Evolutionary conservation across 2,113 vertebrate species (phyloP), one percentile per base, ranked within the genome.

Genomic region (Plestiodon gilberti): DNA sequence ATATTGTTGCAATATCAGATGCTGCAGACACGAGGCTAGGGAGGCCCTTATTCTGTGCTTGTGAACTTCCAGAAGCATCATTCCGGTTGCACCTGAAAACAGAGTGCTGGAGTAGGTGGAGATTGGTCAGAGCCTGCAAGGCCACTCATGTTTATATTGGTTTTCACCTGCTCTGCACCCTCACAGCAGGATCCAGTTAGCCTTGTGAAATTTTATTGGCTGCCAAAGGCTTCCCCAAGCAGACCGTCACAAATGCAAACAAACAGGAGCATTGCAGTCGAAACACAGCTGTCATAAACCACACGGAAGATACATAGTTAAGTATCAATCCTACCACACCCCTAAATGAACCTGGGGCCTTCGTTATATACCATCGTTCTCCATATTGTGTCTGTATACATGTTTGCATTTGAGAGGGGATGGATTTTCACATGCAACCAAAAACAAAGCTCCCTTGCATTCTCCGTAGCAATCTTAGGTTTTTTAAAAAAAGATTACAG

Each of bases 401-500:
- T 17, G 13, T 4, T 81, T 0, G 5, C 40, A 28, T 0, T 1
- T 59, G 69, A 55, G 33, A 78, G 82, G 80, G 81, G 87, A 17
- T 74, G 55, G 40, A 48, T 73, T 81, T 55, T 43, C 67, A 33
- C 78, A 33, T 0, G 4, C 0, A 15, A 64, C 71, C 84, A 83
- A 83, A 64, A 91, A 91, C 40, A 85, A 93, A 86, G 75, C 6
- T 0, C 55, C 55, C 84, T 48, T 1, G 33, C 77, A 86, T 25
- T 75, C 35, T 84, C 71, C 5, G 3, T 65, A 76, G 81, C 83
- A 82, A 81, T 94, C 88, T 89, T 67, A 89, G 92, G 87, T 92
- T 94, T 92, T 89, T 57, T 15, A 14, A 33, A 15, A 15, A 71
- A 80, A 86, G 83, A 89, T 91, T 93, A 88, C 78, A 86, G 88